These are phyloP conservation scores for Amblyopsis rosae DNA, from an alignment of 2,113 vertebrate genomes.

Conservation along the genomic window DNA sequence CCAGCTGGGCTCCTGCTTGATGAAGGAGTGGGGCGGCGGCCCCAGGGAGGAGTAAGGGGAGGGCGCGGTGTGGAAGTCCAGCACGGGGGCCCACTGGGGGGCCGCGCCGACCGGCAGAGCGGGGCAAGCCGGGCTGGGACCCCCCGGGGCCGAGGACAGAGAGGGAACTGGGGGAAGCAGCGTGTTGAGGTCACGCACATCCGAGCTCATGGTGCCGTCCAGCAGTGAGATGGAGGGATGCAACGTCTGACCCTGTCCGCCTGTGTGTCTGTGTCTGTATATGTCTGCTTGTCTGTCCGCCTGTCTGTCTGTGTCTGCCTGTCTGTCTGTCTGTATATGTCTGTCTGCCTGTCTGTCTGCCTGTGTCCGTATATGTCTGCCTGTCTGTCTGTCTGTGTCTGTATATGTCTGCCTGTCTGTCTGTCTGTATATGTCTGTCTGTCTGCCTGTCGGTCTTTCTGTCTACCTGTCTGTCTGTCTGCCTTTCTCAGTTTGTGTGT, in stretches of 20 bases:
- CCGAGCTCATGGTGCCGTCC: constrained; percentile 84
- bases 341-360: neutral
- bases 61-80: constrained; percentile 91
- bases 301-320: neutral
- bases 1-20: constrained; percentile 98
- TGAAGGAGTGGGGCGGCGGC: constrained; percentile 88
- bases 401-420: neutral
- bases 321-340: neutral
- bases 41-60: constrained; percentile 85
- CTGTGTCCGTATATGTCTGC: neutral
- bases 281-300: neutral
- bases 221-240: constrained; percentile 5
- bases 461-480: too few relatives aligned
- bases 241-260: neutral
- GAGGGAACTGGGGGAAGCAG: constrained; percentile 85
- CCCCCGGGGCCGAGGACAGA: constrained; percentile 73
- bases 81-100: constrained; percentile 91
- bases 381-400: neutral
- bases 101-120: constrained; percentile 87
- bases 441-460: too few relatives aligned
- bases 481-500: neutral
- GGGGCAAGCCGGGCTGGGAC: constrained; percentile 83
- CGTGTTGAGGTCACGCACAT: constrained; percentile 91
- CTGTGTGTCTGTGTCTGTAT: neutral
- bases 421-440: too few relatives aligned